phyloP scores from a whole-genome alignment of 2,888 invertebrate species.

The Brenthis hecate region DNA sequence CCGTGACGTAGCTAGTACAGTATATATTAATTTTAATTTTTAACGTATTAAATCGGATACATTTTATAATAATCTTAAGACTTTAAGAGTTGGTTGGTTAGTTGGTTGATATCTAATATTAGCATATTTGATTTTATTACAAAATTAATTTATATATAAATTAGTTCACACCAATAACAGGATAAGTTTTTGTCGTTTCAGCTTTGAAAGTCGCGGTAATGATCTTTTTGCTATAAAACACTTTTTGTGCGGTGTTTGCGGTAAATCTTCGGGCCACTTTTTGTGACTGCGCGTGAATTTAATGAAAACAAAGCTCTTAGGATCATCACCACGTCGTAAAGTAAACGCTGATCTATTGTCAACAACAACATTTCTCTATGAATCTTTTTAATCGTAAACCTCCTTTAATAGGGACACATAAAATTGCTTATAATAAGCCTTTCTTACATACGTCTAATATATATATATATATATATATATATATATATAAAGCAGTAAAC shows the following conservation, averaged over 20 bases:
- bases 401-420: too few species aligned
- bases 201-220: conserved; percentile 17
- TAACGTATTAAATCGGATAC: too few species aligned
- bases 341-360: conserved; percentile 1
- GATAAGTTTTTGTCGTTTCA: conserved; percentile 21
- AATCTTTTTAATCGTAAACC: too few species aligned
- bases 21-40: too few species aligned
- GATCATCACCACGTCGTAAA: conserved; percentile 12
- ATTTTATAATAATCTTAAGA: too few species aligned
- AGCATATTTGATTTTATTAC: background rate
- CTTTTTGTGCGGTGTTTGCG: conserved; percentile 15
- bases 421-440: too few species aligned
- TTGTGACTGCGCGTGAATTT: conserved; percentile 18
- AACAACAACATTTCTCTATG: background rate
- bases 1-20: too few species aligned
- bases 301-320: conserved; percentile 19
- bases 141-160: conserved; percentile 10
- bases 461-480: too few species aligned
- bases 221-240: conserved; percentile 24
- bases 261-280: conserved; percentile 16
- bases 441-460: too few species aligned
- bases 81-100: too few species aligned
- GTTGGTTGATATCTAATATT: background rate
- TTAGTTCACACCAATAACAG: conserved; percentile 14
- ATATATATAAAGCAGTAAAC: too few species aligned